Conservation (phyloP, 2,113 vertebrate species). For the Corydoras maculifer region DNA sequence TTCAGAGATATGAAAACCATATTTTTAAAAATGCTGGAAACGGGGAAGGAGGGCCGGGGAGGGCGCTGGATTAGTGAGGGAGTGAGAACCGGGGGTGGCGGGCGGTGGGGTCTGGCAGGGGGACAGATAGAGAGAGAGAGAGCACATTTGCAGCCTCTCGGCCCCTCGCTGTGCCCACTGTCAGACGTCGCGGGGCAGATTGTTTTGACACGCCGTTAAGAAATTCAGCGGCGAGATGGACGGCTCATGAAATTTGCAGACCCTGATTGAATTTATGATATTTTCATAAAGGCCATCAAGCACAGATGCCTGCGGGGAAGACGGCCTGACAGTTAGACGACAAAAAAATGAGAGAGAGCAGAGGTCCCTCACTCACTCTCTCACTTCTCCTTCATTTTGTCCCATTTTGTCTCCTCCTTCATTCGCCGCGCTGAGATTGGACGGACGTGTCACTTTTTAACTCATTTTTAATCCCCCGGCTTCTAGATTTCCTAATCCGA, state of each 20-base stretch:
- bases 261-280: slow-evolving; percentile 82
- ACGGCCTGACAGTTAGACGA: slow-evolving; percentile 61
- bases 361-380: slow-evolving; percentile 13
- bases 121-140: background rate
- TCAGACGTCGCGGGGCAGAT: slow-evolving; percentile 68
- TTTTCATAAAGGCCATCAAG: slow-evolving; percentile 83
- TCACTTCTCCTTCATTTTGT: background rate
- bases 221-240: slow-evolving; percentile 82
- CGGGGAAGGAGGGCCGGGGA: background rate
- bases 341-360: slow-evolving; percentile 3
- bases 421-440: too few relatives aligned
- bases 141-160: slow-evolving; percentile 27
- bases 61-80: slow-evolving; percentile 12
- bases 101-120: background rate
- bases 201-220: slow-evolving; percentile 84
- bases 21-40: slow-evolving; percentile 28
- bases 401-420: background rate
- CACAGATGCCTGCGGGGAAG: slow-evolving; percentile 69
- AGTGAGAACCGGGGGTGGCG: background rate
- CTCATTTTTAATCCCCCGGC: too few relatives aligned
- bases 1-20: slow-evolving; percentile 47
- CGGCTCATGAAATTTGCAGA: slow-evolving; percentile 84
- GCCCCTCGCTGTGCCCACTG: slow-evolving; percentile 20
- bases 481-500: too few relatives aligned
- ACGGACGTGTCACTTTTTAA: too few relatives aligned